These are phyloP conservation scores for Suncus etruscus DNA, from an alignment of 2,113 vertebrate species.

Conservation along the genomic window DNA sequence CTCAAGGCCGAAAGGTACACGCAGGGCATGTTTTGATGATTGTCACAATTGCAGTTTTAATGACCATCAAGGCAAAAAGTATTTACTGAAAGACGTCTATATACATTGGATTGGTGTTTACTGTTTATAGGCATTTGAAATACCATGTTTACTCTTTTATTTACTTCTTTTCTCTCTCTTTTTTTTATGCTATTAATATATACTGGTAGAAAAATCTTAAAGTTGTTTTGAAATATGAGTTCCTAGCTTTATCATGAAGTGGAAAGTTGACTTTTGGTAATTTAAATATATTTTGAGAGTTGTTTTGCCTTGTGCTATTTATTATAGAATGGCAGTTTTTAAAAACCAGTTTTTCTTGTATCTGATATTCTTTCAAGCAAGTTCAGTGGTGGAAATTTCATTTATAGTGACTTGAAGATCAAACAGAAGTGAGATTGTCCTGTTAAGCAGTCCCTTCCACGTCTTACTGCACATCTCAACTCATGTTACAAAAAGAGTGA, in stretches of 20 bases:
- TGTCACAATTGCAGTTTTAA: conserved; percentile 62
- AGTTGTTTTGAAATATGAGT: conserved; percentile 70
- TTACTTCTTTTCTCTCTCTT: conserved; percentile 46
- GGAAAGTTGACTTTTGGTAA: conserved; percentile 61
- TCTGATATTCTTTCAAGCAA: conserved; percentile 70
- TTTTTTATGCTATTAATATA: conserved; percentile 68
- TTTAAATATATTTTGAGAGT: conserved; percentile 68
- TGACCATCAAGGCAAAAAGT: conserved; percentile 32
- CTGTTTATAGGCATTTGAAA: conserved; percentile 59
- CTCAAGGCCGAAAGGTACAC: not conserved
- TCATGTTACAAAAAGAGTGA: conserved; percentile 45
- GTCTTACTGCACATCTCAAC: conserved; percentile 49
- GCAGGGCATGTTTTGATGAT: conserved; percentile 24
- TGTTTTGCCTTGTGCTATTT: conserved; percentile 69
- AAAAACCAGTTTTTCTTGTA: conserved; percentile 61
- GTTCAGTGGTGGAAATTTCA: conserved; percentile 41
- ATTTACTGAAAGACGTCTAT: conserved; percentile 34
- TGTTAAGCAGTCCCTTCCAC: not conserved
- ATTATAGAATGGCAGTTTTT: conserved; percentile 77
- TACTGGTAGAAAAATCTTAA: conserved; percentile 64
- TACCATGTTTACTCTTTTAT: conserved; percentile 72
- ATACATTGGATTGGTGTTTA: conserved; percentile 56
- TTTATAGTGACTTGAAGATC: conserved; percentile 60
- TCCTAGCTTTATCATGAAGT: conserved; percentile 73
- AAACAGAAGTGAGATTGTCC: not conserved